Base-by-base conservation (phyloP, 2,797 vertebrate species). In the Characodon lateralis region DNA sequence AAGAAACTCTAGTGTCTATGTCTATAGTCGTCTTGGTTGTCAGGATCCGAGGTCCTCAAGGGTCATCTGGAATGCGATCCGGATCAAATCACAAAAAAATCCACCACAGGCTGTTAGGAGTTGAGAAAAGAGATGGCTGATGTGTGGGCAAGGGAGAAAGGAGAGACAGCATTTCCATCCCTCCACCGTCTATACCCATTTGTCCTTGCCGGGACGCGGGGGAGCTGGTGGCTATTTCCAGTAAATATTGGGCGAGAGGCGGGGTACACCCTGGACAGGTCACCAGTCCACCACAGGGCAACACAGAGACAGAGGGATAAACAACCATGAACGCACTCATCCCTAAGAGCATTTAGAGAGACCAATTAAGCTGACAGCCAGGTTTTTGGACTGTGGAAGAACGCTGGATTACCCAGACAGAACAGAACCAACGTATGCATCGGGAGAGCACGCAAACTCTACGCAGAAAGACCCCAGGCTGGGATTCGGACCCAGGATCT, bases 51-150 rank as follows among this genome's bases (percentile, higher is more conserved):
- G 4, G 50, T 48, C 58, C 24, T 9, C 13, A 20, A 63, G 6
- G 68, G 35, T 79, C 74, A 18, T 72, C 73, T 70, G 12, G 18
- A 73, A 24, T 22, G 39, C 74, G 14, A 55, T 66, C 66, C 35
- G 4, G 26, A 35, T 18, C 10, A 55, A 24, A 50, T 41, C 51
- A 51, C 56, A 39, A 46, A 50, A 50, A 72, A 78, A 56, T 51
- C 5, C 31, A 77, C 43, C 10, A 6, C 13, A 0, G 0, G 6
- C 13, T 20, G 1, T 7, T 35, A 1, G 31, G 31, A 39, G 48
- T 5, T 2, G 48, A 18, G 0, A 2, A 31, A 7, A 3, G 53
- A 14, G 41, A 50, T 43, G 0, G 43, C 53, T 22, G 51, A 61
- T 22, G 68, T 65, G 6, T 14, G 0, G 22, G 26, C 35, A 20